Evolutionary conservation across 1,140 invertebrate species (phyloP).

Genomic region (Lerema accius): DNA sequence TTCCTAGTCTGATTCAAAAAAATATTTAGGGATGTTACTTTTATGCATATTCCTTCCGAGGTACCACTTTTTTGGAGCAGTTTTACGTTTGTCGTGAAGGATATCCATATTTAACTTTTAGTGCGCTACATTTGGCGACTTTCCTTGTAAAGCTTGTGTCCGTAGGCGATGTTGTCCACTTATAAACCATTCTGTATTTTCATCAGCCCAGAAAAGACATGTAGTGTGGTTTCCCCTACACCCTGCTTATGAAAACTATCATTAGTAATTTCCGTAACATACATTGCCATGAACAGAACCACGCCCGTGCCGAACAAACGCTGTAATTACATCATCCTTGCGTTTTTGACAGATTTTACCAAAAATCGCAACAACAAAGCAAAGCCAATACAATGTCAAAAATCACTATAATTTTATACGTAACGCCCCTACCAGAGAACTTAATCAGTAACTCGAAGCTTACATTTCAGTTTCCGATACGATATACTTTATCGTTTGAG

Average conservation of each 20-base stretch:
- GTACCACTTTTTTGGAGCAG: too few relatives aligned
- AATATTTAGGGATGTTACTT: too few relatives aligned
- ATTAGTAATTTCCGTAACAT: background rate
- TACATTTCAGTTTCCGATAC: conserved; percentile 81
- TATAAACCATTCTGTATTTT: too few relatives aligned
- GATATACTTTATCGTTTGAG: conserved; percentile 79
- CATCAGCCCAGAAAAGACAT: too few relatives aligned
- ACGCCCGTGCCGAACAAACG: conserved; percentile 50
- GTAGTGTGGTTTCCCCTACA: background rate
- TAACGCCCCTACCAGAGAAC: conserved; percentile 65
- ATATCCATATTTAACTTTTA: too few relatives aligned
- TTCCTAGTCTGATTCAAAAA: too few relatives aligned
- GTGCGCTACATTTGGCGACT: too few relatives aligned
- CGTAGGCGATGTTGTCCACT: too few relatives aligned
- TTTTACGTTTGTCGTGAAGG: too few relatives aligned
- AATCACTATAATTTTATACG: conserved; percentile 78
- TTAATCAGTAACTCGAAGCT: conserved; percentile 73
- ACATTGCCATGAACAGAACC: background rate
- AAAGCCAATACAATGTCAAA: conserved; percentile 69
- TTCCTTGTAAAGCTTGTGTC: too few relatives aligned
- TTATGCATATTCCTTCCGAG: too few relatives aligned
- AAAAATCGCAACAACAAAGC: conserved; percentile 66
- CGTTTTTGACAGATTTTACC: conserved; percentile 68
- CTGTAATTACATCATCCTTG: conserved; percentile 67
- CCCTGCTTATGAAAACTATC: conserved; percentile 8